Percentiles rank a stretch among this genome's conserved stretches.
Conservation (phyloP, 2,113 vertebrate genomes). For the Nerophis ophidion region DNA sequence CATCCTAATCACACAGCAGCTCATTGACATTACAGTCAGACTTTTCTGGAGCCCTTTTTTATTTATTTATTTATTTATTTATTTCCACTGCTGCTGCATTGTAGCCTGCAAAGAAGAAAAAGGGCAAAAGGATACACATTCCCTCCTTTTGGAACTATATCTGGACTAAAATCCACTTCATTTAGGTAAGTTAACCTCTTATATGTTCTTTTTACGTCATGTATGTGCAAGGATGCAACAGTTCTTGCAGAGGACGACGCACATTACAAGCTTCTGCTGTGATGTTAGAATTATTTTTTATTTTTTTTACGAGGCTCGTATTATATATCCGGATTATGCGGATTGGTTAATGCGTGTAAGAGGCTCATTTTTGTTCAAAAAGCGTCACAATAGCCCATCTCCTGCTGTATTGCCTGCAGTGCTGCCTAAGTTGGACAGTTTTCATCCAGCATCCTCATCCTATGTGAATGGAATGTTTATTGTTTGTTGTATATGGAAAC, state of each 20-base stretch:
- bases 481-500: too few species aligned
- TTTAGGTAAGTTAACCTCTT: slow-evolving; percentile 54
- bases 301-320: slow-evolving; percentile 54
- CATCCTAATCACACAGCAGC: slow-evolving; percentile 71
- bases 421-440: slow-evolving; percentile 52
- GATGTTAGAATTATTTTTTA: slow-evolving; percentile 58
- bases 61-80: slow-evolving; percentile 38
- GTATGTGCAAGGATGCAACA: slow-evolving; percentile 66
- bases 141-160: slow-evolving; percentile 24
- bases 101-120: slow-evolving; percentile 32
- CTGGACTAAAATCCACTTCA: slow-evolving; percentile 32
- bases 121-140: not conserved
- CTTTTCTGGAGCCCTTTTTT: slow-evolving; percentile 74
- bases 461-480: slow-evolving; percentile 10
- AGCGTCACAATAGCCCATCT: slow-evolving; percentile 48
- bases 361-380: slow-evolving; percentile 68
- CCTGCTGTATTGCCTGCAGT: slow-evolving; percentile 35
- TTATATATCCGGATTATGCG: slow-evolving; percentile 64
- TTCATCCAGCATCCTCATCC: slow-evolving; percentile 32
- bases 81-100: slow-evolving; percentile 51
- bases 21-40: slow-evolving; percentile 76
- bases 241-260: slow-evolving; percentile 33
- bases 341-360: slow-evolving; percentile 65
- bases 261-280: slow-evolving; percentile 54
- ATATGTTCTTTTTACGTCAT: not conserved